Base-by-base conservation (phyloP, 2,797 vertebrate species). In the Pantherophis vulpinus region DNA sequence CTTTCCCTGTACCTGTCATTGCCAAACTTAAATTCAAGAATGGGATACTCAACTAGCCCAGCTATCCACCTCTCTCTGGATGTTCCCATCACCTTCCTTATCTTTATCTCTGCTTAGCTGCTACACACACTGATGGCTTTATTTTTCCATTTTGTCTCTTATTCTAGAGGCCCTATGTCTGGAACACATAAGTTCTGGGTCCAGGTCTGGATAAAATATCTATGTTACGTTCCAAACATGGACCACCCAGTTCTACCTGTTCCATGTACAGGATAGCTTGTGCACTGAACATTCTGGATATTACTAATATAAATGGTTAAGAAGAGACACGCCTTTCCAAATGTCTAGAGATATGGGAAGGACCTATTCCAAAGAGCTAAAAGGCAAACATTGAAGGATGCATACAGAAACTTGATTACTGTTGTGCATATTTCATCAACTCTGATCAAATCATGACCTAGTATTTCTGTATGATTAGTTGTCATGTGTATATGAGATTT, bases 401-500 rank as follows among this genome's bases (percentile, higher is more conserved):
- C 29, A 0, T 10, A 58, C 47, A 94, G 88, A 94, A 7, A 11
- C 27, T 37, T 91, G 32, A 60, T 92, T 94, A 47, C 86, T 87
- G 9, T 58, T 13, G 37, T 18, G 83, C 1, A n/a, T 20, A 29
- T 8, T 92, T 87, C 42, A 42, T n/a, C 4, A 25, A 47, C 13
- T 14, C 10, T 20, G 32, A 87, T 29, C 37, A 70, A 66, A 14
- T 86, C 20, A 23, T 29, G 42, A 92, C 93, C 90, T 55, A 90
- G 63, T 95, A 95, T 56, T 29, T 91, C 91, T 95, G 0, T 94
- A 93, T 32, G 91, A 90, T 66, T 95, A 86, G 90, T 93, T 61
- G 11, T 90, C 42, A 88, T 37, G 86, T 87, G 27, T 55, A 88
- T 88, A 23, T 42, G 95, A 95, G 2, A 70, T 54, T 92, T 90